A percentile compares a stretch with the other conserved stretches of the same genome.
Conservation (phyloP, 2,888 invertebrate genomes). For the Cerastis leucographa region DNA sequence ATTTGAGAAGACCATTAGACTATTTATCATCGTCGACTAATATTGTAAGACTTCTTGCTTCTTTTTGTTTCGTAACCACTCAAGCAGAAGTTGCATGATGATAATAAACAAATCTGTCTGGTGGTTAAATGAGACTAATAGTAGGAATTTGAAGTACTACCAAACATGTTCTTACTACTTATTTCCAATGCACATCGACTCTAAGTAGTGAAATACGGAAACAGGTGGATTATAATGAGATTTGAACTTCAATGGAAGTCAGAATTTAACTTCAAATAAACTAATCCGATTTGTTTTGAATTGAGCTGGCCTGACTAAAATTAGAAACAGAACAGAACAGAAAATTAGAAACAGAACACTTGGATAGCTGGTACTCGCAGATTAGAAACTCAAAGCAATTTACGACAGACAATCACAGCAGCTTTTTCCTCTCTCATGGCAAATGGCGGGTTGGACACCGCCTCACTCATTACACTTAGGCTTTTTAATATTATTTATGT, state of each 20-base stretch:
- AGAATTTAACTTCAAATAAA: slow-evolving; percentile 6
- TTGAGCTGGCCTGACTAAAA: background rate
- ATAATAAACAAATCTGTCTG: slow-evolving; percentile 47
- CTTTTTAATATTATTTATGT: slow-evolving; percentile 50
- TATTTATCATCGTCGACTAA: slow-evolving; percentile 57
- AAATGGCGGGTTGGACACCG: slow-evolving; percentile 22
- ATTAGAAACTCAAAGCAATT: slow-evolving; percentile 51
- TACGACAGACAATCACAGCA: slow-evolving; percentile 49
- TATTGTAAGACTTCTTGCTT: slow-evolving; percentile 33
- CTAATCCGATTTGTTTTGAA: background rate
- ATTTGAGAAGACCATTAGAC: slow-evolving; percentile 61
- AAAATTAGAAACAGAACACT: slow-evolving; percentile 9
- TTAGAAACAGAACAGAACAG: slow-evolving; percentile 12
- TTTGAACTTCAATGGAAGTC: slow-evolving; percentile 15
- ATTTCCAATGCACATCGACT: background rate
- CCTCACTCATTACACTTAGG: slow-evolving; percentile 49
- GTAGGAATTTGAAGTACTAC: slow-evolving; percentile 1
- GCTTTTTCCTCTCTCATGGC: slow-evolving; percentile 38
- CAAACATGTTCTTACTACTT: background rate
- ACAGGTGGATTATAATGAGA: background rate
- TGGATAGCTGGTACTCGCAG: slow-evolving; percentile 4
- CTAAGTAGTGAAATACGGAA: slow-evolving; percentile 12
- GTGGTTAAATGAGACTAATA: slow-evolving; percentile 40
- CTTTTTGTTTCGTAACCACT: slow-evolving; percentile 49
- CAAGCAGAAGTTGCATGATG: slow-evolving; percentile 43